Evolutionary conservation across 2,888 invertebrate species (phyloP).

Genomic region (Trypoxylon attenuatum): DNA sequence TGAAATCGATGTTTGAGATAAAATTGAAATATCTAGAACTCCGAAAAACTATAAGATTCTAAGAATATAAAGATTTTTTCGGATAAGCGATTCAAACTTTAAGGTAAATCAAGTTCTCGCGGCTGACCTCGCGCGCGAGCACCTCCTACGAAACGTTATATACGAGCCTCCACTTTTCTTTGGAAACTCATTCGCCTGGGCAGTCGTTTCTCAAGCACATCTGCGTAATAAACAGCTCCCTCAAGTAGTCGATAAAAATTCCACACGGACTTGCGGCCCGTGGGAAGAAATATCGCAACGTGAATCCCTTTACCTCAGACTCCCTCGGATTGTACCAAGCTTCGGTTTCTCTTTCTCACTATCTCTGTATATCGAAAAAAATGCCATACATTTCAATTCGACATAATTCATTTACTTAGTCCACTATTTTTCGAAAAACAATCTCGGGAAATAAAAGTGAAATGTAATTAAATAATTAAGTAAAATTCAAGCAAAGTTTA

Average conservation of each 20-base stretch:
- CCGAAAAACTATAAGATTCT: too few relatives aligned
- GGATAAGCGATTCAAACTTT: neutral
- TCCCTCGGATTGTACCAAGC: neutral
- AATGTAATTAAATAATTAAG: too few relatives aligned
- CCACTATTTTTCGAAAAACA: too few relatives aligned
- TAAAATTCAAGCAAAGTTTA: too few relatives aligned
- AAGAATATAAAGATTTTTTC: constrained; percentile 10
- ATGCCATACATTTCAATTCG: too few relatives aligned
- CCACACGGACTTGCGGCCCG: constrained; percentile 12
- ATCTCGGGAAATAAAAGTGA: too few relatives aligned
- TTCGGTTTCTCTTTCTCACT: too few relatives aligned
- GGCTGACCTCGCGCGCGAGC: constrained; percentile 24
- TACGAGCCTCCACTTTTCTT: constrained; percentile 48
- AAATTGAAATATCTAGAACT: too few relatives aligned
- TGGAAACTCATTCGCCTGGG: constrained; percentile 35
- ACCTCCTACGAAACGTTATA: constrained; percentile 35
- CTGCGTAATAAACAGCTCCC: constrained; percentile 53
- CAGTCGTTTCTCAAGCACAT: constrained; percentile 47
- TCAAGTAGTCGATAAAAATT: constrained; percentile 51
- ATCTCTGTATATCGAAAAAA: too few relatives aligned
- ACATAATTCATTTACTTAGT: too few relatives aligned
- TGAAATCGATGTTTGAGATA: too few relatives aligned
- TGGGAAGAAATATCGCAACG: neutral
- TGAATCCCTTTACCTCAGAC: constrained; percentile 15
- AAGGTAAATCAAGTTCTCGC: constrained; percentile 34